phyloP scores from a whole-genome alignment of 2,888 invertebrate species.

The Acrobasis suavella region DNA sequence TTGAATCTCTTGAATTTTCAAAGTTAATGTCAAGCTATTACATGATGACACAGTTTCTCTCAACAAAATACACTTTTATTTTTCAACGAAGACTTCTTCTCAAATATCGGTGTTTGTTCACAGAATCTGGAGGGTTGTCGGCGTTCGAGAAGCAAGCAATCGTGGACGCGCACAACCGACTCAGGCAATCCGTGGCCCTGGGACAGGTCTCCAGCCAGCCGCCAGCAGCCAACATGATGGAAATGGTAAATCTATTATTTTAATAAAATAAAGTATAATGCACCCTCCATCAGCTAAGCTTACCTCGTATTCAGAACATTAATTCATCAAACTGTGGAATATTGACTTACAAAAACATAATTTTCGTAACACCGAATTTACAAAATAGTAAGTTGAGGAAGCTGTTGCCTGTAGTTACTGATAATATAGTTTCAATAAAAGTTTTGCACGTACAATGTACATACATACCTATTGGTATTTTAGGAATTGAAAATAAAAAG shows the following conservation, averaged over 20 bases:
- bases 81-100: not conserved
- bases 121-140: constrained; percentile 86
- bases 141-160: constrained; percentile 88
- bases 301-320: no score
- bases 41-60: no score
- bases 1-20: constrained; percentile 37
- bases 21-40: no score
- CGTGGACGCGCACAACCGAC: constrained; percentile 90
- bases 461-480: not conserved
- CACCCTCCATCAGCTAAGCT: no score
- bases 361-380: no score
- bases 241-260: constrained; percentile 82
- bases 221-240: constrained; percentile 92
- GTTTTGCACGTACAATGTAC: not conserved
- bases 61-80: no score
- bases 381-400: no score
- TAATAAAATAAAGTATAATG: not conserved
- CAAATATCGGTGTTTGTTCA: constrained; percentile 37
- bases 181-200: constrained; percentile 89
- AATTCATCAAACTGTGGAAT: no score
- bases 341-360: no score
- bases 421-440: not conserved
- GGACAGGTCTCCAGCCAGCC: constrained; percentile 90
- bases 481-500: not conserved
- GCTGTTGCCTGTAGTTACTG: no score